phyloP scores from a whole-genome alignment of 2,888 invertebrate species.

The Oxyteleia sp. region DNA sequence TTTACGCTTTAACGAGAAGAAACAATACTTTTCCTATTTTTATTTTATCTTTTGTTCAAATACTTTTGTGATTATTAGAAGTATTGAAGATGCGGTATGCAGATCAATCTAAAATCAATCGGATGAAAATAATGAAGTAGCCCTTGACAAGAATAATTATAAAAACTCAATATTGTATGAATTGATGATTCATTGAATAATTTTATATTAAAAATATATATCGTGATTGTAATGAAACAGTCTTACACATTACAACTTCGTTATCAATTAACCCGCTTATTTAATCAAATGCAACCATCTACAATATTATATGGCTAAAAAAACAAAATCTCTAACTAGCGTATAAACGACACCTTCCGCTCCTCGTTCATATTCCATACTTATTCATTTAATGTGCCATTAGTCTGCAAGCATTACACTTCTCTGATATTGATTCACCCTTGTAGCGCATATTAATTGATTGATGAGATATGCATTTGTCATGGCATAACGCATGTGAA shows the following conservation, averaged over 20 bases:
- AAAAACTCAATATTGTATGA: slow-evolving; percentile 31
- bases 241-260: no score
- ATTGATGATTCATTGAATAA: background rate
- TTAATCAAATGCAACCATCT: no score
- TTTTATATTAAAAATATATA: background rate
- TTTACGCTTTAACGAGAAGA: background rate
- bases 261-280: no score
- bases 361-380: slow-evolving; percentile 2
- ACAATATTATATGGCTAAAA: no score
- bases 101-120: slow-evolving; percentile 36
- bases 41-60: background rate
- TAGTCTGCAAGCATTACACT: no score
- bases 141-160: slow-evolving; percentile 50
- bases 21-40: background rate
- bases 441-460: slow-evolving; percentile 28
- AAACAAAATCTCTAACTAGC: slow-evolving; percentile 1
- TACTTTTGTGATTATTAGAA: slow-evolving; percentile 3
- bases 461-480: slow-evolving; percentile 31
- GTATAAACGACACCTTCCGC: slow-evolving; percentile 15
- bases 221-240: no score
- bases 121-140: slow-evolving; percentile 30
- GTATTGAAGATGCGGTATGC: slow-evolving; percentile 14
- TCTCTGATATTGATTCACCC: slow-evolving; percentile 9
- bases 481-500: slow-evolving; percentile 23
- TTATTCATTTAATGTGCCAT: slow-evolving; percentile 10